These are phyloP conservation scores for Hylaeus volcanicus DNA, from an alignment of 1,140 invertebrate genomes.

Conservation along the genomic window DNA sequence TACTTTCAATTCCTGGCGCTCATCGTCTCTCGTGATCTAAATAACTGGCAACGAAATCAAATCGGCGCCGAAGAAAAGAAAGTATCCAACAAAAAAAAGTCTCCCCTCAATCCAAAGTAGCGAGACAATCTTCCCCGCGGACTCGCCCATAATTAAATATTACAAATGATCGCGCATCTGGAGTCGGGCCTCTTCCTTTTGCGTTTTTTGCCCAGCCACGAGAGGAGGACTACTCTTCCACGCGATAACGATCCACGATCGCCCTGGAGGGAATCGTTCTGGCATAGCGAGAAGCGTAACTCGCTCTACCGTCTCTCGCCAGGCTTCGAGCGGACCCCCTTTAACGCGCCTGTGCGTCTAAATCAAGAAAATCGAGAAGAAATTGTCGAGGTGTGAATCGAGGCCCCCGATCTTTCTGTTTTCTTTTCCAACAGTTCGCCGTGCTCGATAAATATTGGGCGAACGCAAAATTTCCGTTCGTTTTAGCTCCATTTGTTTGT, in stretches of 20 bases:
- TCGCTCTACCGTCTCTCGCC: slow-evolving; percentile 51
- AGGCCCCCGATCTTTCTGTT: slow-evolving; percentile 3
- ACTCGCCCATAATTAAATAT: slow-evolving; percentile 64
- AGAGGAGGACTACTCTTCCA: slow-evolving; percentile 45
- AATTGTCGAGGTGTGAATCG: slow-evolving; percentile 47
- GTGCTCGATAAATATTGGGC: background rate
- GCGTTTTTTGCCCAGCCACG: slow-evolving; percentile 32
- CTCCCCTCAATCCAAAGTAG: slow-evolving; percentile 21
- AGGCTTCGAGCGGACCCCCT: slow-evolving; percentile 46
- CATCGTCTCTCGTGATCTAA: background rate
- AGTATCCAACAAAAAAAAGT: background rate
- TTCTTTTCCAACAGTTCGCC: background rate
- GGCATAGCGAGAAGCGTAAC: slow-evolving; percentile 50
- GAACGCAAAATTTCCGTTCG: too few relatives aligned
- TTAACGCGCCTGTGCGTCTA: slow-evolving; percentile 33
- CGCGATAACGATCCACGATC: slow-evolving; percentile 60
- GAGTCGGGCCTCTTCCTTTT: slow-evolving; percentile 44
- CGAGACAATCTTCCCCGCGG: slow-evolving; percentile 49
- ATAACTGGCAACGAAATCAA: slow-evolving; percentile 1
- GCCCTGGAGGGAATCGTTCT: slow-evolving; percentile 60
- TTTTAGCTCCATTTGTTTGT: too few relatives aligned
- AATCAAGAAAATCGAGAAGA: slow-evolving; percentile 58
- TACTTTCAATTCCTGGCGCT: background rate
- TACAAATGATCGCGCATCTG: slow-evolving; percentile 60
- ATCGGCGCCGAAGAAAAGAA: background rate